Percentiles rank a stretch among this genome's conserved stretches.
These are phyloP conservation scores for Vesta saturnalis DNA, from an alignment of 2,888 invertebrate species.

Conservation along the genomic window DNA sequence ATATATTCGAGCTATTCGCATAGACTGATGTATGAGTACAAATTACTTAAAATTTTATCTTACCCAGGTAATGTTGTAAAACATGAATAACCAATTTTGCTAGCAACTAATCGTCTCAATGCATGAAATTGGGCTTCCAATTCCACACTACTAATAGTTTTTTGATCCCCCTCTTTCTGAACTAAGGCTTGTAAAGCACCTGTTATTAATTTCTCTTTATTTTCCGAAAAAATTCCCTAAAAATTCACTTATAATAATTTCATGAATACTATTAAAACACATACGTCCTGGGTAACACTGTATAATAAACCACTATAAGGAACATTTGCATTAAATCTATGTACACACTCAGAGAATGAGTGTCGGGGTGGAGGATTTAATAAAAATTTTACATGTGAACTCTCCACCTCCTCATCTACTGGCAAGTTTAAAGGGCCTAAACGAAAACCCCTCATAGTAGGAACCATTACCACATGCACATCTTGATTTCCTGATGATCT, in stretches of 20 bases:
- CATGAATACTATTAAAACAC: constrained; percentile 52
- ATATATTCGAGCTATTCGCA: no score
- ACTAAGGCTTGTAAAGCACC: constrained; percentile 89
- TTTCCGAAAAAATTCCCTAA: constrained; percentile 96
- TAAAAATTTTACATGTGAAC: constrained; percentile 84
- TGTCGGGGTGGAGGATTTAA: constrained; percentile 72
- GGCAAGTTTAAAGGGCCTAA: constrained; percentile 89
- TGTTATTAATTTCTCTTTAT: constrained; percentile 96
- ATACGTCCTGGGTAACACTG: constrained; percentile 95
- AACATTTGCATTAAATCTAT: constrained; percentile 96
- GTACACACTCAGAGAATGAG: constrained; percentile 82
- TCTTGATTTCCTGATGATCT: constrained; percentile 97
- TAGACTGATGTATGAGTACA: not conserved
- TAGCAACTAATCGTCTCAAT: constrained; percentile 90
- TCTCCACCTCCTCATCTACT: constrained; percentile 97
- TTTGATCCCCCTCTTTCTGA: constrained; percentile 74
- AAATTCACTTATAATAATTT: constrained; percentile 48
- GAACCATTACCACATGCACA: constrained; percentile 90
- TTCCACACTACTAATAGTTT: constrained; percentile 73
- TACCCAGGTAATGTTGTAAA: constrained; percentile 91
- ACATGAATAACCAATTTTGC: constrained; percentile 97
- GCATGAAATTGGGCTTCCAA: constrained; percentile 97
- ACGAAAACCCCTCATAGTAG: constrained; percentile 86
- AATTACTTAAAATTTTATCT: constrained; percentile 43
- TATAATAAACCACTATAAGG: constrained; percentile 97